Base-by-base conservation (phyloP, 2,113 vertebrate species). In the Leptodactylus fuscus region DNA sequence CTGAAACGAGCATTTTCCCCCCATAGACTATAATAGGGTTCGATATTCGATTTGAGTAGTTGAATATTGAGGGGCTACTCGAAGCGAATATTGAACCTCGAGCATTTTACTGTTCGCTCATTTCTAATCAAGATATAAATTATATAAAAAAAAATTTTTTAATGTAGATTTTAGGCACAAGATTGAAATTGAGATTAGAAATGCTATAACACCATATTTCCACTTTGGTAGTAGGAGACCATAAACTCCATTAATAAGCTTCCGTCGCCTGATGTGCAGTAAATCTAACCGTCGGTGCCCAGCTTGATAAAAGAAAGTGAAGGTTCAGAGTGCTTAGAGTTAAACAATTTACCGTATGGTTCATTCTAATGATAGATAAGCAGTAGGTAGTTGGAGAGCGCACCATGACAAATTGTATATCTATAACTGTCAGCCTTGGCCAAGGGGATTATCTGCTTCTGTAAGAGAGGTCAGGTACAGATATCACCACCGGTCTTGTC, bases 391-490 rank as follows among this genome's bases (percentile, higher is more conserved):
- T 62, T 62, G 77, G 77, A 60, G 34, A 58, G 53, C 44, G 34
- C 32, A 36, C 36, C n/a, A 44, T 80, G 53, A 62, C 55, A 80
- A 80, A 80, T 62, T 80, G 53, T 62, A 62, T 80, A 80, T 80
- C 77, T 80, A 58, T 44, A 60, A 60, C 53, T 80, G 77, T 80
- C 77, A 80, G 77, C 38, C 77, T 41, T 80, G 36, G 10, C 36
- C 77, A 62, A 80, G 51, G 55, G 77, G 77, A 62, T 80, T 80
- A 80, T 80, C 77, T 80, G 55, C 77, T 60, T 44, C 22, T 80
- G 53, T 80, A 58, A 60, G 22, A 62, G 53, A 80, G 77, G 53
- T 80, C 53, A 80, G 53, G n/a, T 9, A n/a, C 77, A 41, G 55
- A 62, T 69, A 69, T 80, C 53, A 62, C 22, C 22, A 4, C 53